Base-by-base conservation (phyloP, 2,113 vertebrate species). In the Podocnemis expansa region DNA sequence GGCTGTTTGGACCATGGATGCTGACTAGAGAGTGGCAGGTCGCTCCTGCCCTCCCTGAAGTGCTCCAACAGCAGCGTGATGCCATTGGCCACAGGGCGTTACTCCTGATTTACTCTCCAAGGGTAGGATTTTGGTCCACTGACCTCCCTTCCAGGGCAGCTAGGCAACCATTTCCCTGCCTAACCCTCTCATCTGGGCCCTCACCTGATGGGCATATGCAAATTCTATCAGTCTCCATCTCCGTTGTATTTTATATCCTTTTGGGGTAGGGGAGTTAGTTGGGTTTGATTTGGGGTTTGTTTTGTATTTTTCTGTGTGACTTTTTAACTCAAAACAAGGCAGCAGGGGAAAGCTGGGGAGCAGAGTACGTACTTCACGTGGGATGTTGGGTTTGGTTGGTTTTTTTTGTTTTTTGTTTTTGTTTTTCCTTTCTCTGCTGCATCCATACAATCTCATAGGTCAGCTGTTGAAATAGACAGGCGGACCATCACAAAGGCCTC, bases 131-230 rank as follows among this genome's bases (percentile, higher is more conserved):
- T 45, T 24, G n/a, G 22, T 27, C 41, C 41, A 43, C 41, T 14
- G 70, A 24, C 41, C 41, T 45, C 70, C 34, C 60, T 16, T 34
- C 16, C 34, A 16, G 29, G 34, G 31, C 14, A 5, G 34, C 31
- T n/a, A 31, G 34, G 31, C 31, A 63, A 25, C 29, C 60, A 63
- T 29, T n/a, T 34, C 31, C 63, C 63, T 34, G 60, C 60, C 13
- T 63, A 38, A 41, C 38, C 38, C 9, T 38, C 70, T 11, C 2
- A 5, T 38, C 78, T 89, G 86, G 94, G 78, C 95, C 90, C 94
- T 19, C 58, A 76, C 92, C 89, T 90, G 89, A 89, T 95, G 96
- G 96, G 94, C 96, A 95, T 96, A 96, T 95, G 96, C 97, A 96
- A 95, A 89, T 94, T 93, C 88, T 89, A 94, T 95, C 89, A 83